These are phyloP conservation scores for Nixonia krombeini DNA, from an alignment of 1,140 invertebrate species.

Conservation along the genomic window DNA sequence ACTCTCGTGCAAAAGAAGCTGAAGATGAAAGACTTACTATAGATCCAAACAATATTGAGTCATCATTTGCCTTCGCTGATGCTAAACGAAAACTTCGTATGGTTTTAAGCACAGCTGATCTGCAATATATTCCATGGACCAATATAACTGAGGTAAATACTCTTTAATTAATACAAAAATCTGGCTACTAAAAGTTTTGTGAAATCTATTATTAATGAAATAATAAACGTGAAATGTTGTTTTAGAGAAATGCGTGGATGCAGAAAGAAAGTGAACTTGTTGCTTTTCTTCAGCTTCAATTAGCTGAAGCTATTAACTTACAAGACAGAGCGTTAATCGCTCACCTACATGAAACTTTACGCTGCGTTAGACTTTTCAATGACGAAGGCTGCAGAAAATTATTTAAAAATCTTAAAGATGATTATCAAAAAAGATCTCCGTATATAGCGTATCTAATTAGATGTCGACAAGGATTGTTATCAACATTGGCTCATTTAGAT, in stretches of 20 bases:
- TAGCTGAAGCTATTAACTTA: slow-evolving; percentile 90
- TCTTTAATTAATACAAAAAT: slow-evolving; percentile 4
- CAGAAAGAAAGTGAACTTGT: slow-evolving; percentile 79
- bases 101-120: slow-evolving; percentile 88
- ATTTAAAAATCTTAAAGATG: slow-evolving; percentile 83
- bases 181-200: not conserved
- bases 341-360: slow-evolving; percentile 89
- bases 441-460: slow-evolving; percentile 90
- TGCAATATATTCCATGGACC: slow-evolving; percentile 73
- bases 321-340: slow-evolving; percentile 86
- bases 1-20: slow-evolving; percentile 63
- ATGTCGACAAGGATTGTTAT: slow-evolving; percentile 85
- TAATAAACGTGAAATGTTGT: not conserved
- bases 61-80: slow-evolving; percentile 81
- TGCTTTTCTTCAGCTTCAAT: slow-evolving; percentile 82
- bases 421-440: slow-evolving; percentile 83
- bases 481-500: slow-evolving; percentile 85
- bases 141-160: slow-evolving; percentile 59
- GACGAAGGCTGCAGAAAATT: slow-evolving; percentile 82
- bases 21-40: slow-evolving; percentile 75
- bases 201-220: slow-evolving; percentile 5
- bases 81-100: slow-evolving; percentile 93
- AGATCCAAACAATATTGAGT: slow-evolving; percentile 77
- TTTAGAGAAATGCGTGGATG: slow-evolving; percentile 69
- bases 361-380: slow-evolving; percentile 85